Conservation (phyloP, 92 coral and sea anemone genomes). For the Ricordea florida region DNA sequence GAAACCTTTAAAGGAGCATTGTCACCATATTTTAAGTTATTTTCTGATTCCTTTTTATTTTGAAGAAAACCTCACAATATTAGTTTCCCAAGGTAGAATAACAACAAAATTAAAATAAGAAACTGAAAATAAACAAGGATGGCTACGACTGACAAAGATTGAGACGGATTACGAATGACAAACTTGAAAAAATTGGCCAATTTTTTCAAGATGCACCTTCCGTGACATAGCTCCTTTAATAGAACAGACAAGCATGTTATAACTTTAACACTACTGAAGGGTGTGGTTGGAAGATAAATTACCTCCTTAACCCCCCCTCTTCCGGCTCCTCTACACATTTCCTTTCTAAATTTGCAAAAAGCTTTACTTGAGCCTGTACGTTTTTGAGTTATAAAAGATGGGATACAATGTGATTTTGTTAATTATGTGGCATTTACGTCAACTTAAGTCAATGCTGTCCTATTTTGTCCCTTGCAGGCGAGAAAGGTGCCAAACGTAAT, state of each 20-base stretch:
- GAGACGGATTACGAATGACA: too few species aligned
- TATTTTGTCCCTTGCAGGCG: slow-evolving; percentile 2
- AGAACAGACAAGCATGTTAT: too few species aligned
- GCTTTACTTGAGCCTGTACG: slow-evolving; percentile 1
- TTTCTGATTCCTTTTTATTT: too few species aligned
- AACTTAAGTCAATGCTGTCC: neutral
- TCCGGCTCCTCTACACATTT: slow-evolving; percentile 2
- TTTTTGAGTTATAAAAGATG: neutral
- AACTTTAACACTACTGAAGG: neutral
- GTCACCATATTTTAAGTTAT: too few species aligned
- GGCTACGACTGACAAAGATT: too few species aligned
- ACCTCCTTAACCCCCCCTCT: neutral
- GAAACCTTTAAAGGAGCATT: neutral
- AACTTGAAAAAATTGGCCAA: too few species aligned
- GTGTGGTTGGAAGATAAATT: neutral
- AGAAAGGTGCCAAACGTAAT: slow-evolving; percentile 3
- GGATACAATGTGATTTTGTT: neutral
- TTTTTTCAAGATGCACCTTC: neutral
- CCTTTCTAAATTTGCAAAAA: slow-evolving; percentile 4
- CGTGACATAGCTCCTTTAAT: neutral
- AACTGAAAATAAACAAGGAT: neutral
- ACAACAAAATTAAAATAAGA: too few species aligned
- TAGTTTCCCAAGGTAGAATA: too few species aligned
- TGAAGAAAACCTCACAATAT: too few species aligned
- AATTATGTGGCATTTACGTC: neutral